These are phyloP conservation scores for Sialis lutaria DNA, from an alignment of 2,888 invertebrate species.

Conservation along the genomic window DNA sequence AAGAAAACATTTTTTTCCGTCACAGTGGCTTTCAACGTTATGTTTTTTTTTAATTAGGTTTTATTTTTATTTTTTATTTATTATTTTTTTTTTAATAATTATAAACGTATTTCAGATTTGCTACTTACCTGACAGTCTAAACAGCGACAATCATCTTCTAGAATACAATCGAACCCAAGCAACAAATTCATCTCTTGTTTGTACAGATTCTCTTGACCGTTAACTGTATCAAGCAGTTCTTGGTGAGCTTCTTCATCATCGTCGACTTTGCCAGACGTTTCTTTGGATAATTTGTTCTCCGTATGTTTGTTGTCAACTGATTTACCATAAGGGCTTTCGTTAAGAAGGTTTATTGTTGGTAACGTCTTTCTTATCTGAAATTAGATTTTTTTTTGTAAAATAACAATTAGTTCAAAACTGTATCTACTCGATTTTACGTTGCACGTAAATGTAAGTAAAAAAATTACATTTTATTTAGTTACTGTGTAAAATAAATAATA, in stretches of 20 bases:
- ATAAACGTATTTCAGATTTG: not conserved
- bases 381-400: too few relatives aligned
- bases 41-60: not conserved
- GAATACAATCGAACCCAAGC: slow-evolving; percentile 2
- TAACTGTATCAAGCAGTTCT: not conserved
- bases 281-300: not conserved
- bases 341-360: slow-evolving; percentile 2
- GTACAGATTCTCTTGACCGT: not conserved
- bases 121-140: slow-evolving; percentile 4
- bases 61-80: not conserved
- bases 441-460: too few relatives aligned
- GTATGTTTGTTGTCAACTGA: not conserved
- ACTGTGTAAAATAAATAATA: too few relatives aligned
- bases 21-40: too few relatives aligned
- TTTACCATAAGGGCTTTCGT: not conserved
- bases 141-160: slow-evolving; percentile 5
- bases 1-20: too few relatives aligned
- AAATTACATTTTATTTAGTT: too few relatives aligned
- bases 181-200: slow-evolving; percentile 2
- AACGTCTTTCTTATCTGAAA: slow-evolving; percentile 3
- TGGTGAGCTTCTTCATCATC: not conserved
- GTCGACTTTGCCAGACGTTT: not conserved
- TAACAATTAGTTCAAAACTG: too few relatives aligned
- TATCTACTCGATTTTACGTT: too few relatives aligned
- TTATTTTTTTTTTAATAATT: too few relatives aligned